phyloP scores from a whole-genome alignment of 2,888 invertebrate species.

The Mythimna pallens region DNA sequence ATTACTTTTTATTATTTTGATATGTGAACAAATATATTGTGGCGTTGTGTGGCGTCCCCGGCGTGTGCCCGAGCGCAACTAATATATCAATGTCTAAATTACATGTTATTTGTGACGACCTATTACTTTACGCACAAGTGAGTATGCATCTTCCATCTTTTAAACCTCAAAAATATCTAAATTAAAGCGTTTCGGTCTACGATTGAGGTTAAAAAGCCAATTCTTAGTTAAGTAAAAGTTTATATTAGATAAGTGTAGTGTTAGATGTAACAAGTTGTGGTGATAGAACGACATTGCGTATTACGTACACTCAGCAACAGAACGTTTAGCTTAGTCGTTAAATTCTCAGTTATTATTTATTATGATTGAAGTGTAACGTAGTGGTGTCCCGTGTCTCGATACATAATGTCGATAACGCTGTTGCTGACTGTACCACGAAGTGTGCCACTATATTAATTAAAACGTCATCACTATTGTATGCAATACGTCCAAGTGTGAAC shows the following conservation, averaged over 20 bases:
- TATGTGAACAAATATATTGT: conserved; percentile 44
- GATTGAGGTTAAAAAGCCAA: conserved; percentile 85
- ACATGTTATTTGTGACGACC: conserved; percentile 70
- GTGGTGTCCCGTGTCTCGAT: conserved; percentile 35
- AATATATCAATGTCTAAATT: conserved; percentile 67
- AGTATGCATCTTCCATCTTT: conserved; percentile 79
- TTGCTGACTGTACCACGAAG: conserved; percentile 65
- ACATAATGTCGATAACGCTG: conserved; percentile 46
- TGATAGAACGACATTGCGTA: conserved; percentile 77
- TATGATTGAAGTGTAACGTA: conserved; percentile 39
- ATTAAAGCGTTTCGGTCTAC: conserved; percentile 74
- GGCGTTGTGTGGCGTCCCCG: conserved; percentile 50
- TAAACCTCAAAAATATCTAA: conserved; percentile 71
- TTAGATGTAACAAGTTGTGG: conserved; percentile 81
- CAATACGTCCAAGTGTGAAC: conserved; percentile 88
- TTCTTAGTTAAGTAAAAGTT: conserved; percentile 85
- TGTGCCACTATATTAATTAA: conserved; percentile 70
- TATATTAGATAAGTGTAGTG: conserved; percentile 86
- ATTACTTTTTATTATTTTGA: conserved; percentile 60
- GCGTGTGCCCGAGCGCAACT: conserved; percentile 62
- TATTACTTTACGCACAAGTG: conserved; percentile 80
- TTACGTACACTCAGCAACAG: conserved; percentile 75
- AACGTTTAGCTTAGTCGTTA: conserved; percentile 49
- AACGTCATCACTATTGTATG: conserved; percentile 77
- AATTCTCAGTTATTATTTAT: conserved; percentile 62